phyloP scores from a whole-genome alignment of 2,113 vertebrate genomes.

The Ictalurus furcatus region DNA sequence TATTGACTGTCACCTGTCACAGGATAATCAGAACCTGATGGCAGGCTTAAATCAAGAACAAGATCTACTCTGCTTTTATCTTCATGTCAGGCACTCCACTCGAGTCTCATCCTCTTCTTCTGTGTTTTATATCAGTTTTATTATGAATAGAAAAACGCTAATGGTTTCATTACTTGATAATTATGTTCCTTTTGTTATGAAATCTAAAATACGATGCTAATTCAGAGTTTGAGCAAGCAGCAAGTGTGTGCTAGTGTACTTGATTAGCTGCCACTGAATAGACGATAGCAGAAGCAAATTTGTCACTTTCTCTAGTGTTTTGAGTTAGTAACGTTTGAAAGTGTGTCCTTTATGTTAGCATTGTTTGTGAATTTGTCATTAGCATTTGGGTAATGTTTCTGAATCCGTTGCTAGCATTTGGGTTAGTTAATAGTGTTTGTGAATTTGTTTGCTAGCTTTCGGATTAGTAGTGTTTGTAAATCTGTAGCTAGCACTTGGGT shows the following conservation, averaged over 20 bases:
- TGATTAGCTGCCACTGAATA: not conserved
- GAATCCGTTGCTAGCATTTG: not conserved
- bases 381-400: not conserved
- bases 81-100: not conserved
- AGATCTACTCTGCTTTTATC: not conserved
- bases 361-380: not conserved
- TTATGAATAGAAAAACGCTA: not conserved
- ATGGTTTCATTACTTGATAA: not conserved
- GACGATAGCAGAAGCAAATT: not conserved
- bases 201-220: not conserved
- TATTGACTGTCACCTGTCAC: constrained; percentile 33
- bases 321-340: not conserved
- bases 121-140: not conserved
- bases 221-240: not conserved
- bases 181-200: not conserved
- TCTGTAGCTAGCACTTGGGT: not conserved
- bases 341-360: not conserved
- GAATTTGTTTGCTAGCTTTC: not conserved
- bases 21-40: constrained; percentile 12
- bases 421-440: not conserved
- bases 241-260: not conserved
- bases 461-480: not conserved
- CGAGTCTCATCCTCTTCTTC: not conserved
- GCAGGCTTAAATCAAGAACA: not conserved
- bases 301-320: not conserved